Evolutionary conservation across 2,113 vertebrate species (phyloP), one percentile per base, ranked within the genome.

Genomic region (Morone saxatilis): DNA sequence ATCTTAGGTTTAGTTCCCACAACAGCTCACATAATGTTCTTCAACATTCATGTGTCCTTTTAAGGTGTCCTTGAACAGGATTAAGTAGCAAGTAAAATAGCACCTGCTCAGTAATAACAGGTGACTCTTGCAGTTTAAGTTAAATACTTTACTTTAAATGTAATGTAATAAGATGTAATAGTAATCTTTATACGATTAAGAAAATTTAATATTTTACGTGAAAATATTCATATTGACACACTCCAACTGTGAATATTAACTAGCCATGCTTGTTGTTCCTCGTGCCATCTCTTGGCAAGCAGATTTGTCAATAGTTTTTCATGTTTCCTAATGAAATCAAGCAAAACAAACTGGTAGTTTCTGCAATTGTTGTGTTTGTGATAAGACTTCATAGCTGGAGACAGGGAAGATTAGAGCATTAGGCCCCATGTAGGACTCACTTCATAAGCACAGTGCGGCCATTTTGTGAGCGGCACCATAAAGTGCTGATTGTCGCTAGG

Each of bases 321-420:
- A 38, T 60, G 48, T 36, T 81, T 48, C 5, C 5, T 67, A 9
- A 36, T 74, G 13, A 78, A 78, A 70, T 84, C 10, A 40, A 73
- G 22, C 40, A 68, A 71, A 76, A 72, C 45, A 60, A 67, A 61
- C 11, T 4, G 13, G 40, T 67, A n/a, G 25, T 72, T 13, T 19
- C 36, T 76, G 45, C 76, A 0, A 3, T 79, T 81, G 62, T 71
- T 78, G 25, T 63, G 84, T 86, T 80, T 84, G 56, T 83, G 68
- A 90, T 91, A 76, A 90, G 47, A 68, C 59, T 19, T 79, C 50
- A 61, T 54, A 81, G 86, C 62, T 72, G 43, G 57, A 88, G 60
- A 85, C 31, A 43, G 53, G 40, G 45, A 69, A 31, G n/a, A 43
- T 3, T 31, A 9, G 65, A 69, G 41, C 54, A 75, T 53, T n/a